Base-by-base conservation (phyloP, 1,140 invertebrate genomes). In the Temnothorax nylanderi region DNA sequence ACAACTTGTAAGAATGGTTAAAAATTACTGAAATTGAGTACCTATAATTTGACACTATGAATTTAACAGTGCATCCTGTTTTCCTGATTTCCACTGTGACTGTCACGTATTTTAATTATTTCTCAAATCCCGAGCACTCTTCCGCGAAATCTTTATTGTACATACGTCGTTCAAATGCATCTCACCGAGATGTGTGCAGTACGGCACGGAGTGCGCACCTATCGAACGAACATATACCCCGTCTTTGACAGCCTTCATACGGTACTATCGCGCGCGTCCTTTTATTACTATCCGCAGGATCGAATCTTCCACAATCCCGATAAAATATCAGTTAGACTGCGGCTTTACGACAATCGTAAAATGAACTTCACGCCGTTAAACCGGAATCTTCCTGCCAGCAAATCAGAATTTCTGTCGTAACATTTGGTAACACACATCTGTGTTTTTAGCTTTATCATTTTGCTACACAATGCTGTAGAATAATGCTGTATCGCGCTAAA, bases 311-410 rank as follows among this genome's bases (percentile, higher is more conserved):
- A 74, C 64, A 86, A 89, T 47, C 32, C 62, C 51, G 81, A 85
- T 90, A 90, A 90, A 89, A 80, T 85, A 89, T 90, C 81, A 82
- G 69, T 85, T 85, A 72, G 71, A 67, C 67, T 41, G 54, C 54
- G 37, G 74, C 58, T 91, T 91, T 91, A 90, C 64, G 87, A 80
- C 78, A 71, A 58, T 81, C 90, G 62, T 90, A 91, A 91, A 90
- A 60, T 56, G 41, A 76, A 18, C 56, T 88, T 91, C 44, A 41
- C 58, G 60, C 60, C 82, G 82, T 47, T 44, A 78, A 65, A 51
- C 10, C 49, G n/a, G 56, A 5, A 18, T 64, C 34, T 51, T 78
- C 16, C 10, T 54, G 21, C 41, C 18, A 58, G 82, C 37, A 41
- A 78, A 41, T 78, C 62, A 54, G 21, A 84, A 47, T 84, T 64